A percentile compares a stretch with the other conserved stretches of the same genome.
phyloP scores from a whole-genome alignment of 2,797 vertebrate species.

The Poecile montanus region DNA sequence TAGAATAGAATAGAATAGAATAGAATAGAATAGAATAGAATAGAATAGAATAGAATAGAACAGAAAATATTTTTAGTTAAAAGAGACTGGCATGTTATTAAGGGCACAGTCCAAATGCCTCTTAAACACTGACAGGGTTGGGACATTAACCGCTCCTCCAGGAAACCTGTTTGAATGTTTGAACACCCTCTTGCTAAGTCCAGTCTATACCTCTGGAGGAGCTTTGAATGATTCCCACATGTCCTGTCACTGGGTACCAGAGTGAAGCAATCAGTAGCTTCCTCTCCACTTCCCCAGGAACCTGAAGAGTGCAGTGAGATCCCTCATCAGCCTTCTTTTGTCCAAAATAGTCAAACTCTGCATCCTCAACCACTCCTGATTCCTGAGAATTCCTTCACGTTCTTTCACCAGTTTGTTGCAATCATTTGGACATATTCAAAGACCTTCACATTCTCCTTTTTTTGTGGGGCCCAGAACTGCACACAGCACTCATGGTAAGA shows the following conservation, averaged over 20 bases:
- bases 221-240: not conserved
- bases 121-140: not conserved
- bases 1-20: not conserved
- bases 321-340: not conserved
- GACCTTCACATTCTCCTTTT: not conserved
- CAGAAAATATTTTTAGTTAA: not conserved
- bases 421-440: not conserved
- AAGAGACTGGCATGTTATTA: not conserved
- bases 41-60: not conserved
- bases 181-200: fast-evolving
- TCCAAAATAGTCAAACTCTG: not conserved
- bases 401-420: not conserved
- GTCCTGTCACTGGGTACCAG: not conserved
- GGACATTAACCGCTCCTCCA: not conserved
- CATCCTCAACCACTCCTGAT: not conserved
- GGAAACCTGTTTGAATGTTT: not conserved
- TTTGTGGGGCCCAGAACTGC: not conserved
- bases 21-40: not conserved
- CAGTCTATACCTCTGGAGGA: not conserved
- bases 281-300: not conserved
- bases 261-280: not conserved
- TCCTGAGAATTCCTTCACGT: not conserved
- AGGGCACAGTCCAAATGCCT: not conserved
- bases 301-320: not conserved
- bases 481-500: not conserved